Evolutionary conservation across 2,888 invertebrate species (phyloP), one percentile per base, ranked within the genome.

Genomic region (Eristalinus sepulchralis): DNA sequence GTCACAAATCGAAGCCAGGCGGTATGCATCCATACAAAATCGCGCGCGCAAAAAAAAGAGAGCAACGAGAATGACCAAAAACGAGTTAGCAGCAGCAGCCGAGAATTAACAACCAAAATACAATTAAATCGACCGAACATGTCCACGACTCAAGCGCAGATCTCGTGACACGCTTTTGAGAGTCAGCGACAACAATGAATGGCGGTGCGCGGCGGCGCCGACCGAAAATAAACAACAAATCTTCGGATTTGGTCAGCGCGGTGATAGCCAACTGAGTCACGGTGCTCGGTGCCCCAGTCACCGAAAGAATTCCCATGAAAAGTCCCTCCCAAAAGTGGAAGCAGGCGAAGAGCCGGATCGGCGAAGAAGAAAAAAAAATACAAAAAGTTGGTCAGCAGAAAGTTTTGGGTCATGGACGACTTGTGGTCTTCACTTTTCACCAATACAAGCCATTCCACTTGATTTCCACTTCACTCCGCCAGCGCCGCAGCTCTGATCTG

Each of bases 351-450:
- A 83, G 60, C 60, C 36, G 34, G 57, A 39, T 36, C 59, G 22
- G 67, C 31, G 53, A 53, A 34, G 13, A 20, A 47, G 24, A 66
- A 13, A 13, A 17, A 62, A 22, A 70, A 63, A 71, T 47, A 66
- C 27, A 73, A 64, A 22, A 66, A 66, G 70, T 84, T 80, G 84
- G 81, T 85, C 72, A 85, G 84, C 84, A 70, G 72, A 77, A 81
- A 72, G 47, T 85, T 81, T 84, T 84, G 76, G 81, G 84, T 84
- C 84, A 84, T 76, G 84, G 84, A 84, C 84, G 76, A 84, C 47
- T 77, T 76, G 80, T 71, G 76, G 76, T 81, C 84, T 81, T 81
- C 76, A 79, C 83, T 83, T 83, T 73, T 79, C 55, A 62, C 66
- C 67, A 78, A 68, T 68, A 82, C 63, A 10, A 10, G 17, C 53